Percentiles rank a stretch among this genome's conserved stretches.
These are phyloP conservation scores for Myrmophylax atrothorax DNA, from an alignment of 2,113 vertebrate species.

Conservation along the genomic window DNA sequence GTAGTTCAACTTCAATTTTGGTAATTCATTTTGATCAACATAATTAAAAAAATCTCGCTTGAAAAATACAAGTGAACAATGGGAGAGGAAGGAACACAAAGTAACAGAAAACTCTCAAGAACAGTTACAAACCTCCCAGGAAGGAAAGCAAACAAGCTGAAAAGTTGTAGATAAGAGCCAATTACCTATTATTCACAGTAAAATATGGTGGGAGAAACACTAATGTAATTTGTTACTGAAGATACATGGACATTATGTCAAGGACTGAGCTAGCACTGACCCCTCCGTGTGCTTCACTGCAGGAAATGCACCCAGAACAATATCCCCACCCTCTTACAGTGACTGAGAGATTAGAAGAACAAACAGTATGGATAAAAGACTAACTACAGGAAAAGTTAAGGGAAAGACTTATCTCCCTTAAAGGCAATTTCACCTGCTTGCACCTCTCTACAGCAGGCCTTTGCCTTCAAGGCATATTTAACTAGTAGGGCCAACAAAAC, in stretches of 20 bases:
- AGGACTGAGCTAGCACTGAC: not conserved
- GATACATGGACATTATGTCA: not conserved
- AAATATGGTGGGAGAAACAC: not conserved
- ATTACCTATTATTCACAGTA: not conserved
- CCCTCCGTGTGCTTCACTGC: not conserved
- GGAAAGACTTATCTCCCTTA: not conserved
- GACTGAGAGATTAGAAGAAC: not conserved
- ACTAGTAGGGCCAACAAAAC: not conserved
- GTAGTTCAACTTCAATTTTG: not conserved
- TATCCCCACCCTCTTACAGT: accelerated
- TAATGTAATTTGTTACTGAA: not conserved
- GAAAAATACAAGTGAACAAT: not conserved
- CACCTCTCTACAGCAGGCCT: not conserved
- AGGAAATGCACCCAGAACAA: not conserved
- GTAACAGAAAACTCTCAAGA: not conserved
- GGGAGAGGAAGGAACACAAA: not conserved
- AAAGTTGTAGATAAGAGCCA: not conserved
- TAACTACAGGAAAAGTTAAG: not conserved
- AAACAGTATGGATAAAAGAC: not conserved
- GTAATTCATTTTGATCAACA: not conserved
- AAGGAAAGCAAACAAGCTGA: not conserved
- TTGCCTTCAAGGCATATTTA: not conserved
- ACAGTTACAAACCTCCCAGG: not conserved
- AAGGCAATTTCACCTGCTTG: not conserved
- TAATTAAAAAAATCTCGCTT: not conserved